Base-by-base conservation (phyloP, 2,888 invertebrate genomes). In the Cryptocheilus praepositus region DNA sequence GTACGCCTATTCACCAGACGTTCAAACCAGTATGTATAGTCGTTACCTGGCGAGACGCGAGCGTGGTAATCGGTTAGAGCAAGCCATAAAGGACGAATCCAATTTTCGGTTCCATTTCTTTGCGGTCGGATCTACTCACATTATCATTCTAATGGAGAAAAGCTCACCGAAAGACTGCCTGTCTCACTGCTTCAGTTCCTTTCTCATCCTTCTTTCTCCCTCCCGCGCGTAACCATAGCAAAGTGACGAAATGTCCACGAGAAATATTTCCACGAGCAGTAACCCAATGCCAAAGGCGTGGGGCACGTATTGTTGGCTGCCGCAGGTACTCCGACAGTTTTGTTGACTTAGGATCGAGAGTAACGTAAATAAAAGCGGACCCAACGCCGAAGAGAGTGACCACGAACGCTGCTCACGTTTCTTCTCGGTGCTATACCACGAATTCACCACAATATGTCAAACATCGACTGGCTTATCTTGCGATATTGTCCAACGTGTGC, bases 321-420 rank as follows among this genome's bases (percentile, higher is more conserved):
- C 52, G 66, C 70, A 65, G 65, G 68, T 74, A 74, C 57, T 58
- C 58, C 54, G 63, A 11, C 15, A 54, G 61, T 70, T 64, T 21
- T 76, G 71, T 78, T 78, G 79, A 79, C 64, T 78, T 67, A 78
- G 76, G 70, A 45, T 57, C 52, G 58, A 60, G 64, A 44, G 53
- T 45, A 61, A 58, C 51, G 71, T 64, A 74, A 76, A 79, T 68
- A 63, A 71, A 49, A 65, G 46, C 28, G 61, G 51, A 15, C 55
- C 19, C 11, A 21, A 54, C 45, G 19, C 4, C 21, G 25, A 36
- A 11, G 11, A 36, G 36, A 36, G 11, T 36, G 36, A 36, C 8
- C 36, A 36, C 36, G 36, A 36, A 11, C 36, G 36, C 36, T 36
- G 36, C 36, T 36, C 36, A 11, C 8, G 7, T 36, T 36, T 36